Evolutionary conservation across 1,140 invertebrate species (phyloP).

Genomic region (Drosophila ercepeae): DNA sequence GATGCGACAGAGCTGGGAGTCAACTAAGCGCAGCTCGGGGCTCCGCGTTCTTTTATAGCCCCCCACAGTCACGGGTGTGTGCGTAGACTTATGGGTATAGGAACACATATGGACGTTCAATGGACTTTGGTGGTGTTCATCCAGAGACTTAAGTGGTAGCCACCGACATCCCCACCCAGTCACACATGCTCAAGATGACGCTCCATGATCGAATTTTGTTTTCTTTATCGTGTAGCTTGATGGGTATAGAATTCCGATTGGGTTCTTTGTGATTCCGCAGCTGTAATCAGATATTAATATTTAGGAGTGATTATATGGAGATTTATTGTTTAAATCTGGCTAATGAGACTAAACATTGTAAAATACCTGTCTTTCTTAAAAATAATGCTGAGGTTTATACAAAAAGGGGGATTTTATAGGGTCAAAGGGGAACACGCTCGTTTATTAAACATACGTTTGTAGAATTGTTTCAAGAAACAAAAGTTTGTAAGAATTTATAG

Average conservation of each 20-base stretch:
- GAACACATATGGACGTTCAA: conserved; percentile 21
- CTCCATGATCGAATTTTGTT: conserved; percentile 18
- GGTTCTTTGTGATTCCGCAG: conserved; percentile 1
- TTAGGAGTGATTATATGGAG: background rate
- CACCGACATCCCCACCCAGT: conserved; percentile 17
- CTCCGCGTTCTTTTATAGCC: conserved; percentile 33
- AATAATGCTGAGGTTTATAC: background rate
- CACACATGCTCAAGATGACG: conserved; percentile 26
- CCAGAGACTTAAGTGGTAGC: conserved; percentile 26
- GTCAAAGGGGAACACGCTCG: background rate
- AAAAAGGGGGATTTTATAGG: background rate
- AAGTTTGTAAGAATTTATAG: no score
- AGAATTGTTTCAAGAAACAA: no score
- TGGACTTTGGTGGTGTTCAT: conserved; percentile 21
- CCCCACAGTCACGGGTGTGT: conserved; percentile 7
- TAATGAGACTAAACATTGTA: background rate
- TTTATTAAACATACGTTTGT: no score
- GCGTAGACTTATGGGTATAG: conserved; percentile 7
- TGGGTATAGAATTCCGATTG: conserved; percentile 1
- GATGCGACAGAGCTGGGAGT: conserved; percentile 44
- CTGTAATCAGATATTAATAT: conserved; percentile 4
- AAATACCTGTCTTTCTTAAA: background rate
- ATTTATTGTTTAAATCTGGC: background rate
- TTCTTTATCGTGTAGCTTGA: conserved; percentile 10
- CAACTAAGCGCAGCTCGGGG: conserved; percentile 32